Evolutionary conservation across 2,888 invertebrate genomes (phyloP), one percentile per base, ranked within the genome.

Genomic region (Acanthosepion pharaonis): DNA sequence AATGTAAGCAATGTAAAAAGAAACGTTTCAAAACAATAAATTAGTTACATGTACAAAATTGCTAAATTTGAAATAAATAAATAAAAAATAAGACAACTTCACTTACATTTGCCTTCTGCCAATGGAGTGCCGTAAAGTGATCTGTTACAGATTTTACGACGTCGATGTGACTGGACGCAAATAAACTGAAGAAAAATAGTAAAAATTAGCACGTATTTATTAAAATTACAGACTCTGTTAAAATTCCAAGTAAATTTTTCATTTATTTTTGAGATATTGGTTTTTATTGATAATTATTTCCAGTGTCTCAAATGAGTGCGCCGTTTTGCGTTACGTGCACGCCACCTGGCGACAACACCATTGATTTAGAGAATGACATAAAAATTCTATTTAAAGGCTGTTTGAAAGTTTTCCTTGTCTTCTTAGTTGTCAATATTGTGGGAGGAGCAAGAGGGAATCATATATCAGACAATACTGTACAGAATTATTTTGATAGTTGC

Each of bases 21-120:
- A 11, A n/a, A 78, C n/a, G 15, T 15, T 78, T 78, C 78, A 33
- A 2, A 59, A 59, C 20, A 59, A 59, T 25, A 78, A n/a, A 78
- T 11, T 78, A 9, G 1, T 78, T n/a, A 78, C n/a, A 33, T 78
- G 11, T 3, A n/a, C n/a, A n/a, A 78, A 78, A n/a, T n/a, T 33
- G 11, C 33, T 2, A 33, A 33, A 78, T 78, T 78, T n/a, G n/a
- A 78, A n/a, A 78, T 78, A 78, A 78, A 78, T 33, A 78, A 78
- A 78, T 78, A 78, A 78, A 33, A n/a, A 78, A 33, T 33, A n/a
- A 78, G 78, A 78, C n/a, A n/a, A 78, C 78, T 78, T 78, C 3
- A 78, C 78, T 78, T 78, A 78, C 78, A 78, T 78, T 59, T 78
- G 78, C n/a, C n/a, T 78, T 78, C 78, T 78, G 78, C 78, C 78